Evolutionary conservation across 2,113 vertebrate species (phyloP), one percentile per base, ranked within the genome.

Genomic region (Asarcornis scutulata): DNA sequence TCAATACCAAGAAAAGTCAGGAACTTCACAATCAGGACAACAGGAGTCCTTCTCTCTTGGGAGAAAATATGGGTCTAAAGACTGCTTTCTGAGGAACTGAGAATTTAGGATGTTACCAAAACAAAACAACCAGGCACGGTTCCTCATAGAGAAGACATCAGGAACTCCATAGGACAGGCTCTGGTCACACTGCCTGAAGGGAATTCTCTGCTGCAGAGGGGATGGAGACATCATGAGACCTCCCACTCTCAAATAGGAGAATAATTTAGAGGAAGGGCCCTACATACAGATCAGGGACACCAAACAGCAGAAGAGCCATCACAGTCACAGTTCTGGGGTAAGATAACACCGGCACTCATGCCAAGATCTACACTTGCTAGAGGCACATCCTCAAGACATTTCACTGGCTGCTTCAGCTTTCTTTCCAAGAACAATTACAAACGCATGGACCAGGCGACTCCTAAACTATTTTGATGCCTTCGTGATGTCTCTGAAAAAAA

Each of bases 371-470:
- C 14, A 9, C 53, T 59, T 81, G 40, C 46, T 52, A 75, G 36
- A 60, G 16, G 31, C 17, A 21, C 27, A 80, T 77, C 38, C 23
- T 32, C 7, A 22, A 32, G 52, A 31, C 68, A 63, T 50, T 64
- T n/a, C 56, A 75, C 53, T 69, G 44, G 64, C 21, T 63, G 34
- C 21, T 86, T 68, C 74, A 78, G 60, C 16, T 75, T 79, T 78
- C 77, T 76, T 91, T 95, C 80, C 84, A 95, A 75, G 77, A 89
- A 86, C 25, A 79, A 50, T 16, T 67, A 16, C n/a, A 87, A 71
- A 85, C 5, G 42, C 1, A 36, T 14, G 52, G 68, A n/a, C 22
- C 26, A 46, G 38, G 55, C 8, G 26, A 9, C 16, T 87, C 59
- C 17, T 22, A 29, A 71, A 25, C 11, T 13, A 72, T 76, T 94